phyloP scores from a whole-genome alignment of 2,797 vertebrate genomes.

The Peromyscus melanophrys region DNA sequence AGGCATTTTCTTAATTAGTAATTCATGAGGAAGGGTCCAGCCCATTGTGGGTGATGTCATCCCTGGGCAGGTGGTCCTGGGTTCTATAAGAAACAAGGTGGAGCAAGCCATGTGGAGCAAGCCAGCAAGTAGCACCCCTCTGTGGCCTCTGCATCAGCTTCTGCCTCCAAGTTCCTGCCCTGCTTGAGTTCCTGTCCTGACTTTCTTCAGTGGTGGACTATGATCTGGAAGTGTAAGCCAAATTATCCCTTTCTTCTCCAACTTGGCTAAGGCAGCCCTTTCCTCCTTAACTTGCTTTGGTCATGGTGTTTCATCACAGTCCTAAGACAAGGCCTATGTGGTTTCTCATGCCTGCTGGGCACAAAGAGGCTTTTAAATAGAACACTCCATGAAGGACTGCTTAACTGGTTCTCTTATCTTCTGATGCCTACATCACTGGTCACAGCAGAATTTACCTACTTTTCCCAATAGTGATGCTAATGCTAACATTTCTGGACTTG shows the following conservation, averaged over 20 bases:
- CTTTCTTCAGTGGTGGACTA: background rate
- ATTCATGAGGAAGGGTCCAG: background rate
- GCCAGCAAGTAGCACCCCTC: background rate
- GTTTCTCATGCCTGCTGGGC: background rate
- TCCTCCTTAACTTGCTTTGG: background rate
- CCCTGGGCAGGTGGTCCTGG: background rate
- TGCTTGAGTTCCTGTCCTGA: background rate
- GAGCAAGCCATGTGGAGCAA: no score
- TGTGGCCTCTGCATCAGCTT: no score
- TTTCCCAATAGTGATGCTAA: background rate
- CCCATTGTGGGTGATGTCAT: no score
- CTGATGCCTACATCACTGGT: background rate
- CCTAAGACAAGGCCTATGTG: background rate
- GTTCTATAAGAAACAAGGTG: no score
- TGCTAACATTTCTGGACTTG: background rate
- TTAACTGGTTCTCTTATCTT: background rate
- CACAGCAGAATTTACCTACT: background rate
- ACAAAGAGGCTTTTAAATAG: background rate
- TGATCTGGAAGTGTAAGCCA: background rate
- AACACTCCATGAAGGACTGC: background rate
- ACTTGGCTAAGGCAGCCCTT: no score
- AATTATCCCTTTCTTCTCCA: background rate
- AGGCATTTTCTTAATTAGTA: background rate
- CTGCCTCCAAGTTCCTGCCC: background rate
- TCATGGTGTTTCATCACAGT: background rate